These are phyloP conservation scores for Drosophila murphyi DNA, from an alignment of 1,140 invertebrate species.

Conservation along the genomic window DNA sequence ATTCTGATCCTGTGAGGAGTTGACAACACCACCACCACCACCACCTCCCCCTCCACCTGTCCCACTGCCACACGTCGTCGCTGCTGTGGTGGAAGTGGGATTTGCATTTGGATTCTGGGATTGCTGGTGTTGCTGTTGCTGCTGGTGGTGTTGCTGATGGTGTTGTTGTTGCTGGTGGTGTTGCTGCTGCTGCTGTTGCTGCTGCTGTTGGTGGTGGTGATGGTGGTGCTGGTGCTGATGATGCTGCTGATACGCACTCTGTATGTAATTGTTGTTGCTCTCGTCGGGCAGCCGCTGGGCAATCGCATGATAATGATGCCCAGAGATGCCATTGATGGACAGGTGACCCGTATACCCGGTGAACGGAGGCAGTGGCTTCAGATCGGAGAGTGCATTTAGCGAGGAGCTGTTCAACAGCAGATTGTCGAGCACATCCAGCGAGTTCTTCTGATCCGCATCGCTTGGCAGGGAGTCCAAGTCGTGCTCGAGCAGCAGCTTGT, in stretches of 20 bases:
- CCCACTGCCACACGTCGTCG: constrained; percentile 41
- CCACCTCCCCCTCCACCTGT: constrained; percentile 32
- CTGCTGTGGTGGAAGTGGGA: constrained; percentile 72
- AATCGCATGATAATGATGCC: constrained; percentile 94
- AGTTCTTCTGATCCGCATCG: constrained; percentile 85
- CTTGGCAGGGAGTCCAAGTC: constrained; percentile 83
- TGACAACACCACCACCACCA: constrained; percentile 37
- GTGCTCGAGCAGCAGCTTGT: constrained; percentile 83
- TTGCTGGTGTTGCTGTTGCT: constrained; percentile 32
- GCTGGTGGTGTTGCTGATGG: constrained; percentile 5
- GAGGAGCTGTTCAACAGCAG: constrained; percentile 87
- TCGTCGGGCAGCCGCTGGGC: constrained; percentile 88
- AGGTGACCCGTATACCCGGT: constrained; percentile 93
- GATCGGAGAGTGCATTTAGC: constrained; percentile 89
- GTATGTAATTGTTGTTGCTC: constrained; percentile 88
- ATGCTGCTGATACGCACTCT: constrained; percentile 85
- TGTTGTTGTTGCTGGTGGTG: constrained; percentile 40
- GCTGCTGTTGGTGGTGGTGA: constrained; percentile 43
- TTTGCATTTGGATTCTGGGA: constrained; percentile 74
- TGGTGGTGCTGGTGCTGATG: constrained; percentile 36
- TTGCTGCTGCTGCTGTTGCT: constrained; percentile 53
- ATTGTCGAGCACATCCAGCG: constrained; percentile 88
- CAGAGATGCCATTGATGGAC: constrained; percentile 92
- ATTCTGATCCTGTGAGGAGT: constrained; percentile 85
- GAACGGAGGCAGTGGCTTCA: constrained; percentile 94